Evolutionary conservation across 2,888 invertebrate genomes (phyloP).

Genomic region (Clitarchus hookeri): DNA sequence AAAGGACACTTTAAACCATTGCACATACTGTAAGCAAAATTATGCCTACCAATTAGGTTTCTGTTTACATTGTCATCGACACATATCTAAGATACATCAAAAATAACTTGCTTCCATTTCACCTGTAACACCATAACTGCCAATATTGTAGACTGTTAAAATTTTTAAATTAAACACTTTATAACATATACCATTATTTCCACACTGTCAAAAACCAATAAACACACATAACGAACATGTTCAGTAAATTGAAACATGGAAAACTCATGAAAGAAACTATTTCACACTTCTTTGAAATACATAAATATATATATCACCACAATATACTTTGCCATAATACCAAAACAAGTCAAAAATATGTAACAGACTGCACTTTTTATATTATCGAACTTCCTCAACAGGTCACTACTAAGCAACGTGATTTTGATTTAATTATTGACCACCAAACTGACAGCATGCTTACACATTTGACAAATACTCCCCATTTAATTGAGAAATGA

Average conservation of each 20-base stretch:
- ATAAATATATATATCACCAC: constrained; percentile 9
- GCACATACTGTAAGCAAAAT: constrained; percentile 41
- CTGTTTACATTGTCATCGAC: constrained; percentile 30
- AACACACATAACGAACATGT: neutral
- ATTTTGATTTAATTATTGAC: neutral
- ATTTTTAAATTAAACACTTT: constrained; percentile 1
- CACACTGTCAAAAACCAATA: constrained; percentile 11
- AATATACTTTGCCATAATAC: constrained; percentile 2
- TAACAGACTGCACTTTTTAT: neutral
- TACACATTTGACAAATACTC: neutral
- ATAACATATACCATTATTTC: constrained; percentile 21
- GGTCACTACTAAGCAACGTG: neutral
- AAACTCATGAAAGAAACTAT: neutral
- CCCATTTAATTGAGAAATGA: neutral
- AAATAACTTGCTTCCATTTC: constrained; percentile 23
- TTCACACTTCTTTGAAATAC: neutral
- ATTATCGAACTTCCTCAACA: neutral
- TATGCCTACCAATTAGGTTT: constrained; percentile 34
- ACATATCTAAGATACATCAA: constrained; percentile 31
- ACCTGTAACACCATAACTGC: constrained; percentile 27
- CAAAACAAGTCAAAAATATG: constrained; percentile 11
- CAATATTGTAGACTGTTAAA: constrained; percentile 31
- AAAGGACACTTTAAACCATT: constrained; percentile 41
- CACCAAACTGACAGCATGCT: constrained; percentile 7
- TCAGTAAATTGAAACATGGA: neutral